phyloP scores from a whole-genome alignment of 2,113 vertebrate species.

The Romanogobio albipinnatus region DNA sequence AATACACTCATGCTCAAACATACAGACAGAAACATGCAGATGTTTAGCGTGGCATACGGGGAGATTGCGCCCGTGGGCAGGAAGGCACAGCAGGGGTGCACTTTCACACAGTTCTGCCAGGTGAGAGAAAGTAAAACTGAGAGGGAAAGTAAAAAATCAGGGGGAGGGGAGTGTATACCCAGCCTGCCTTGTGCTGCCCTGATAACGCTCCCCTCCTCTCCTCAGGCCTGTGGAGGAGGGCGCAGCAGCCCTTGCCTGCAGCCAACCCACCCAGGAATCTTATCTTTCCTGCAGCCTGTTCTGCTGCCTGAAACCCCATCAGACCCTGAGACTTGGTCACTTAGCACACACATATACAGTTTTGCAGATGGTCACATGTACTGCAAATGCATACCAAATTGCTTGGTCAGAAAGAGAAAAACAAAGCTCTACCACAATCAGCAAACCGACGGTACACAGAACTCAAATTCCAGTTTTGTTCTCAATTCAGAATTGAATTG shows the following conservation, averaged over 20 bases:
- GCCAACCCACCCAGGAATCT: conserved; percentile 80
- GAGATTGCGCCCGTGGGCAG: conserved; percentile 45
- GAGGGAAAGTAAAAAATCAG: conserved; percentile 35
- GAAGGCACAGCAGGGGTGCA: neutral
- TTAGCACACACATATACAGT: conserved; percentile 27
- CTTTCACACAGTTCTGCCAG: neutral
- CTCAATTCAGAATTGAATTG: neutral
- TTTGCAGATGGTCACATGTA: conserved; percentile 36
- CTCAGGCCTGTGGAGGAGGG: conserved; percentile 60
- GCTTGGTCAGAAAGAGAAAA: conserved; percentile 7
- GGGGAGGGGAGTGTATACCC: conserved; percentile 61
- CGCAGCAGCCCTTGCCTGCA: conserved; percentile 58
- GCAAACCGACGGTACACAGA: neutral
- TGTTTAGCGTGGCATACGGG: conserved; percentile 3
- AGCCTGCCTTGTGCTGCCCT: conserved; percentile 72
- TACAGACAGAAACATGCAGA: conserved; percentile 28
- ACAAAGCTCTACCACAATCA: neutral
- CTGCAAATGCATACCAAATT: conserved; percentile 51
- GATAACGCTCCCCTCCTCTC: conserved; percentile 74
- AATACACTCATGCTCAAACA: conserved; percentile 21
- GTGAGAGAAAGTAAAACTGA: conserved; percentile 23
- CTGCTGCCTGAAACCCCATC: conserved; percentile 66
- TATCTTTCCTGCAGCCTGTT: conserved; percentile 77
- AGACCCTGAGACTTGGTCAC: conserved; percentile 53
- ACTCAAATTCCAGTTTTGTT: neutral